Percentiles rank a stretch among this genome's conserved stretches.
Evolutionary conservation across 1,140 invertebrate genomes (phyloP).

Genomic region (Vanessa tameamea): DNA sequence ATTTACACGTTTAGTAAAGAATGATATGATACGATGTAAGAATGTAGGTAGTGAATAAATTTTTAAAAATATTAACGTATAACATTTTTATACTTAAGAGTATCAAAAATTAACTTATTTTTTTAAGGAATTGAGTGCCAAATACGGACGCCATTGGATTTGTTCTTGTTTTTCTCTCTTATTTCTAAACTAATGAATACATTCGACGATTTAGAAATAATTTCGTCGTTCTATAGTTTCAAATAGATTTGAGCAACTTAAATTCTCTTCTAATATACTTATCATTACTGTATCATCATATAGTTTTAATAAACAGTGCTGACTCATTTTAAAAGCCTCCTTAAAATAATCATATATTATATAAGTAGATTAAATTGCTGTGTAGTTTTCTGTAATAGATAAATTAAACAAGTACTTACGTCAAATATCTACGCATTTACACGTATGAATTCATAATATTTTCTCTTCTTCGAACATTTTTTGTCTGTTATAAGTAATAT

Average conservation of each 20-base stretch:
- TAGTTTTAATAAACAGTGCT: not conserved
- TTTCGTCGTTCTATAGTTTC: not conserved
- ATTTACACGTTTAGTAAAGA: conserved; percentile 30
- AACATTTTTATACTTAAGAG: conserved; percentile 34
- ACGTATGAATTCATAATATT: not conserved
- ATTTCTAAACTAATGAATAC: conserved; percentile 20
- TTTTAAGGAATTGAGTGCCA: conserved; percentile 42
- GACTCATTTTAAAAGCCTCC: conserved; percentile 8
- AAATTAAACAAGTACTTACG: not conserved
- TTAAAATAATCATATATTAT: conserved; percentile 22
- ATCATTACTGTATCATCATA: not conserved
- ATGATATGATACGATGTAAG: conserved; percentile 25
- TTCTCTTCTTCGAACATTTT: not conserved
- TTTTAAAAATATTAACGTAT: conserved; percentile 41
- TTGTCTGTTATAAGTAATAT: too few species aligned
- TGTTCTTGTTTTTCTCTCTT: conserved; percentile 33
- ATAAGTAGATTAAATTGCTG: conserved; percentile 34
- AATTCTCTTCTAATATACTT: not conserved
- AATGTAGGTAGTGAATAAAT: conserved; percentile 63
- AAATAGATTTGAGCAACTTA: not conserved
- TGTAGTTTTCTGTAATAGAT: conserved; percentile 32
- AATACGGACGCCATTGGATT: conserved; percentile 37
- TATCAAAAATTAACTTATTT: conserved; percentile 13
- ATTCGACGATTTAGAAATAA: not conserved
- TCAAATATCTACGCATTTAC: not conserved